Base-by-base conservation (phyloP, 2,113 vertebrate species). In the Gallinago undulata region DNA sequence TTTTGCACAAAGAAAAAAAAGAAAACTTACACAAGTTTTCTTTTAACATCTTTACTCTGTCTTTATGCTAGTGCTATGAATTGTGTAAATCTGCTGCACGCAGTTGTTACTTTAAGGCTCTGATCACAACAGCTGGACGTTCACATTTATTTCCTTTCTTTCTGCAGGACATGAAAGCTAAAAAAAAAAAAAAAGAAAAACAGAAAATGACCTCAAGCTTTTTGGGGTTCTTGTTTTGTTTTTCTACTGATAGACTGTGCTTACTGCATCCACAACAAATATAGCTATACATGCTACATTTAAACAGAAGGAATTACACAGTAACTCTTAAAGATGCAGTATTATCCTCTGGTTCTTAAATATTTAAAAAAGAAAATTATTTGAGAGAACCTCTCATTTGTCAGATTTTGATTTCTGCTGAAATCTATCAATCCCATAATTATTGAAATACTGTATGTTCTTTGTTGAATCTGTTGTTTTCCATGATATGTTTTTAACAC, bases 81-180 rank as follows among this genome's bases (percentile, higher is more conserved):
- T 94, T 93, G 66, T 96, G 84, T 95, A 95, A 93, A 95, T 97
- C 91, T 97, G 60, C 95, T 97, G 95, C 93, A 96, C 94, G 77
- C 93, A 94, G 91, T 96, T 97, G 94, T 96, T 97, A 94, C 89
- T 94, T 95, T 96, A 96, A 98, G 96, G 94, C 91, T 97, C 92
- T 97, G 85, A 67, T 95, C 96, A 94, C 94, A 94, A 87, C 95
- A 95, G 97, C 94, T 97, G 95, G 94, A 97, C 93, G 82, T 97
- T 96, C 96, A 97, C 94, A 89, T 97, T 95, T 97, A 92, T 97
- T 97, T 97, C 97, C 96, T 98, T 98, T 97, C 96, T 98, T 98
- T 97, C 97, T 98, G 97, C 96, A 98, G 98, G 97, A 97, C 96
- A 96, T 97, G 96, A 98, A 97, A 98, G 96, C 97, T 98, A 93